Base-by-base conservation (phyloP, 2,797 vertebrate species). In the Arctocebus calabarensis region DNA sequence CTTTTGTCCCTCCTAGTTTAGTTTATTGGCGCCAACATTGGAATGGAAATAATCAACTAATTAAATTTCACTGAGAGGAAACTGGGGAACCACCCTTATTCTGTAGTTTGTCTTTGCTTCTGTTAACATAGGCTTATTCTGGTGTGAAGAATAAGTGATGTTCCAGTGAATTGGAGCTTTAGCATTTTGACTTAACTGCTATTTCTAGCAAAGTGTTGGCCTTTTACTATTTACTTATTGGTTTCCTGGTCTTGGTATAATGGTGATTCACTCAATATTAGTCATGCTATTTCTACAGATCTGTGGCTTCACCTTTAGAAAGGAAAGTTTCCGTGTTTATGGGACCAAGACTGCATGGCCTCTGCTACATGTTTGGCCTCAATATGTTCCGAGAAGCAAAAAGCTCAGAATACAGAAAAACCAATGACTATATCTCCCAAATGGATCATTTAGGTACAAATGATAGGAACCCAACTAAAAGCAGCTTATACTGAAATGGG, bases 181-280 rank as follows among this genome's bases (percentile, higher is more conserved):
- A 87, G 84, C 90, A 78, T 96, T 95, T 97, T 96, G 94, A 97
- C 97, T 98, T 95, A 97, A 96, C 96, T 96, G 97, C 92, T 97
- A 97, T 97, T 97, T 97, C 96, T 97, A 92, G 95, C 89, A 98
- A 95, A 97, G 95, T 96, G 92, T 97, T 97, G 97, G 96, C 96
- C 94, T 97, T 88, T 25, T 95, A 91, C 87, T 96, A 88, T 97
- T 94, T 96, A 84, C 95, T 96, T 79, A 59, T 81, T 62, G 68
- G 78, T 97, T 97, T 97, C 96, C 91, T 94, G 45, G 89, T 97
- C 94, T 91, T 96, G 90, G 91, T 93, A 95, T 90, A 91, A 34
- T 19, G 2, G 77, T 27, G 88, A 78, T 84, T 96, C 94, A 93
- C 88, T 6, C 91, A 87, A 94, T 95, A 96, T 97, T 96, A 97